Base-by-base conservation (phyloP, 2,113 vertebrate genomes). In the Neolamprologus caudopunctatus region DNA sequence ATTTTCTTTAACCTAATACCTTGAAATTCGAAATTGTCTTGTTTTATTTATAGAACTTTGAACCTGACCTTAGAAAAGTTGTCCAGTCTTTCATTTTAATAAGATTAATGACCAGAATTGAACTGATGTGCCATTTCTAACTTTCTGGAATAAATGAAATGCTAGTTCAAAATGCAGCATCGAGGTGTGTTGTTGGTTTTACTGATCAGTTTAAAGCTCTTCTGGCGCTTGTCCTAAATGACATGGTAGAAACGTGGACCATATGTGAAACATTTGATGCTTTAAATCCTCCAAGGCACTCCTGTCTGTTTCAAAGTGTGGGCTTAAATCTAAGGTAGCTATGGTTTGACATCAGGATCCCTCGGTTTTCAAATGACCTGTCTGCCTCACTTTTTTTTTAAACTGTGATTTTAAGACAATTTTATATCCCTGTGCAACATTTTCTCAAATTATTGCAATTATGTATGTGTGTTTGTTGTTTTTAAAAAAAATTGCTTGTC, bases 31-130 rank as follows among this genome's bases (percentile, higher is more conserved):
- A 17, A 73, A 26, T 73, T 3, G 8, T 45, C 37, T 73, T 16
- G 8, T 73, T 45, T 73, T 73, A 45, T 24, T 73, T 0, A 71
- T 71, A 2, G 3, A 40, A 37, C 11, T 21, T 68, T 40, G 35
- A 71, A 71, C 63, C n/a, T 42, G n/a, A 42, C n/a, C 35, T 4
- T n/a, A 40, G 35, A 71, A 71, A 71, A 2, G 35, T 42, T 42
- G n/a, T 68, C 11, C 2, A 21, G 63, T 21, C 63, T 1, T 68
- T 68, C 4, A 0, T 40, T 21, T 37, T 9, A 71, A 42, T 42
- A 71, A 9, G n/a, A 71, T 42, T 12, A 71, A 24, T 42, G n/a
- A 71, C n/a, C 66, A 71, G 8, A 71, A 71, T 42, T 42, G n/a
- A 71, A 71, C 63, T 40, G 63, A 68, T 40, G 11, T 68, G 61